A percentile compares a stretch with the other conserved stretches of the same genome.
Evolutionary conservation across 1,140 invertebrate genomes (phyloP).

Genomic region (Lutraria rhynchaena): DNA sequence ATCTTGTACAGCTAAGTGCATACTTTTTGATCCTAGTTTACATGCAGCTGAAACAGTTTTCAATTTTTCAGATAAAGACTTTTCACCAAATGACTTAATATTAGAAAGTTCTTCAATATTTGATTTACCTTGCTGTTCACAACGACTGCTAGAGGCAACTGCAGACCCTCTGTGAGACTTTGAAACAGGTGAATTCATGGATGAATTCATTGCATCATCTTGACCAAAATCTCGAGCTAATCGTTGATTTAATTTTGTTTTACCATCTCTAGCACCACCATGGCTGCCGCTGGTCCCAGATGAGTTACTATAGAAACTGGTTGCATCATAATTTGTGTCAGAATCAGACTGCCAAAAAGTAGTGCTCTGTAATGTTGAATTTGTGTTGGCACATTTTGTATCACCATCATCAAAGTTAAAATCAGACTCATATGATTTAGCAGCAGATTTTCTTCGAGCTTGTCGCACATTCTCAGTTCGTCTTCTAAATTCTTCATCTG

Average conservation of each 20-base stretch:
- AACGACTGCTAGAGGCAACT: too few relatives aligned
- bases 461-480: conserved; percentile 15
- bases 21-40: too few relatives aligned
- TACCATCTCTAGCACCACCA: not conserved
- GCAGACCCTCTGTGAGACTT: too few relatives aligned
- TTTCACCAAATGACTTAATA: too few relatives aligned
- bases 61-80: too few relatives aligned
- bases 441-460: conserved; percentile 19
- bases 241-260: not conserved
- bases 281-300: conserved; percentile 1
- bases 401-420: conserved; percentile 38
- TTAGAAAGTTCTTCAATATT: too few relatives aligned
- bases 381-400: not conserved
- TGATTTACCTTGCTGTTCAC: too few relatives aligned
- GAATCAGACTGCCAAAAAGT: conserved; percentile 24
- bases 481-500: conserved; percentile 44
- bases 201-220: not conserved
- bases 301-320: conserved; percentile 41
- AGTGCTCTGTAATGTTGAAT: not conserved
- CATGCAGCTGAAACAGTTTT: too few relatives aligned
- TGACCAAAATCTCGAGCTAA: conserved; percentile 25
- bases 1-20: too few relatives aligned
- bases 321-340: conserved; percentile 38
- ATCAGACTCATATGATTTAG: conserved; percentile 45
- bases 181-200: too few relatives aligned